Conservation (phyloP, 2,113 vertebrate genomes). For the Raphicerus campestris region DNA sequence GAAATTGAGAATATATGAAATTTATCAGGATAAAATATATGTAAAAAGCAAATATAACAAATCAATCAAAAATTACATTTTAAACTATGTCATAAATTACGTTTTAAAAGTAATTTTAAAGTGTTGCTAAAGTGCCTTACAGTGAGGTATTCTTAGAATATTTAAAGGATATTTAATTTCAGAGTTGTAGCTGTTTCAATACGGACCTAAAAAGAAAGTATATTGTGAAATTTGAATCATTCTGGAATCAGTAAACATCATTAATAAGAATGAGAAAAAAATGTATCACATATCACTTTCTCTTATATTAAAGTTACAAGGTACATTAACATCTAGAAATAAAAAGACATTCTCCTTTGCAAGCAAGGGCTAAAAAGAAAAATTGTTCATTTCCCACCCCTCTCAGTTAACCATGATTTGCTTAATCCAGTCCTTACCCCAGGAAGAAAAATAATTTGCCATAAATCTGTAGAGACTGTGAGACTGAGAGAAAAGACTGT, state of each 20-base stretch:
- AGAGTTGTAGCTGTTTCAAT: slow-evolving; percentile 97
- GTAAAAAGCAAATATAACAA: slow-evolving; percentile 21
- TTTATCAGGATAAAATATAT: slow-evolving; percentile 10
- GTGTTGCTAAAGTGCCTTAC: background rate
- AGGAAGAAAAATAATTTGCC: background rate
- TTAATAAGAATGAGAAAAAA: background rate
- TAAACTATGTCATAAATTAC: slow-evolving; percentile 25
- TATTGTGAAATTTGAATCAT: background rate
- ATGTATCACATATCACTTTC: background rate
- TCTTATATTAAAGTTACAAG: background rate
- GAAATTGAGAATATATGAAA: background rate
- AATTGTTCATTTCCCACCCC: background rate
- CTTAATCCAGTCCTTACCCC: background rate
- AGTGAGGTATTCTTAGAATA: background rate
- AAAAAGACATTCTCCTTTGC: background rate
- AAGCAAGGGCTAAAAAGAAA: background rate
- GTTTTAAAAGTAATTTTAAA: slow-evolving; percentile 29
- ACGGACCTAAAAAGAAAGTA: slow-evolving; percentile 88
- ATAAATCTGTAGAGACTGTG: background rate
- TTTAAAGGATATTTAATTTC: slow-evolving; percentile 97
- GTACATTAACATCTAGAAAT: background rate
- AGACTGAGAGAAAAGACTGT: background rate
- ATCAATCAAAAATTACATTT: background rate
- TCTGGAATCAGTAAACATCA: background rate
- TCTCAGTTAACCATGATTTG: background rate